phyloP scores from a whole-genome alignment of 1,140 invertebrate genomes.

The Pristionchus pacificus region DNA sequence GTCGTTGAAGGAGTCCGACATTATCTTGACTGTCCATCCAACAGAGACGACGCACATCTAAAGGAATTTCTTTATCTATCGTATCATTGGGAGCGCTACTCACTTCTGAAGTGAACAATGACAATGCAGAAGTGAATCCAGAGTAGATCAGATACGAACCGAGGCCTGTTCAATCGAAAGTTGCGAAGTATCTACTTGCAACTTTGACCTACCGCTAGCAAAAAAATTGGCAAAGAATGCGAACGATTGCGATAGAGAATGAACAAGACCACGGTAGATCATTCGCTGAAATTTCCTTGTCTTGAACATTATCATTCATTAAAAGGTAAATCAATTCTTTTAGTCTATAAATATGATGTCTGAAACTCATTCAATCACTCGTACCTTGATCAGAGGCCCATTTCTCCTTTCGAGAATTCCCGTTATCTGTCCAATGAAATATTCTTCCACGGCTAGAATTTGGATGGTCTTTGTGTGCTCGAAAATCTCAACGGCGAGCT shows the following conservation, averaged over 20 bases:
- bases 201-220: not conserved
- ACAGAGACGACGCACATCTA: not conserved
- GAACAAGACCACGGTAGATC: not conserved
- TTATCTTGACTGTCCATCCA: not conserved
- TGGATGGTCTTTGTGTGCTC: not conserved
- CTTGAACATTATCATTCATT: not conserved
- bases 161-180: not conserved
- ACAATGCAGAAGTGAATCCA: not conserved
- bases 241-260: not conserved
- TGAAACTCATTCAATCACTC: no score
- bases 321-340: not conserved
- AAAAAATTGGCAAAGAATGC: not conserved
- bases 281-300: not conserved
- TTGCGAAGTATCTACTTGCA: not conserved
- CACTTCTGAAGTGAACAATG: not conserved
- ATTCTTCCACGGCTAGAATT: not conserved
- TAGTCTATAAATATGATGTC: not conserved
- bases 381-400: not conserved
- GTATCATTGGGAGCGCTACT: not conserved
- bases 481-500: not conserved
- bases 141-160: not conserved
- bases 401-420: not conserved
- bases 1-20: not conserved
- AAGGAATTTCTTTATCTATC: not conserved
- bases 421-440: not conserved